Evolutionary conservation across 2,113 vertebrate species (phyloP).

Genomic region (Pterocles gutturalis): DNA sequence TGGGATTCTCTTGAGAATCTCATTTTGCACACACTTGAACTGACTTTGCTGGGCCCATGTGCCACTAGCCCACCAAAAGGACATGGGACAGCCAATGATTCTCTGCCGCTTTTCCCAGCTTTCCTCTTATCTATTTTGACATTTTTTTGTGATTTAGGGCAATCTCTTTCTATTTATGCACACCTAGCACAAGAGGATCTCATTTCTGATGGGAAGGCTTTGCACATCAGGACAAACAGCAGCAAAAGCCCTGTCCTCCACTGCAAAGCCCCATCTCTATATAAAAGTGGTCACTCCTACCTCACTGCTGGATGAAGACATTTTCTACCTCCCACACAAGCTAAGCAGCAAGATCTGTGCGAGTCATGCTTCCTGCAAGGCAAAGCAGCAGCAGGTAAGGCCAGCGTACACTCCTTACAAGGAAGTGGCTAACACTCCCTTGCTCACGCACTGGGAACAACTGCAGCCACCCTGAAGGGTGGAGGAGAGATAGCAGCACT

Average conservation of each 20-base stretch:
- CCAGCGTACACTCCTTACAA: neutral
- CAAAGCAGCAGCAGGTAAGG: constrained; percentile 23
- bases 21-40: neutral
- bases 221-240: neutral
- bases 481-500: neutral
- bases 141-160: neutral
- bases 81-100: neutral
- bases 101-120: neutral
- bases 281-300: neutral
- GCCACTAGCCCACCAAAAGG: neutral
- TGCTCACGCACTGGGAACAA: rapidly evolving
- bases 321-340: neutral
- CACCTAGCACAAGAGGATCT: neutral
- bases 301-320: neutral
- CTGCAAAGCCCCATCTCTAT: neutral
- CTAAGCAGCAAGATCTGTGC: neutral
- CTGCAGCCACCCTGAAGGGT: neutral
- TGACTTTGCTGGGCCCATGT: rapidly evolving
- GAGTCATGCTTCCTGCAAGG: neutral
- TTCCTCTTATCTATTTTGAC: neutral
- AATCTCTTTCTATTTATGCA: neutral
- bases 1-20: neutral
- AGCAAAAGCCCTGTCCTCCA: neutral
- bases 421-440: neutral
- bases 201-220: neutral